A percentile compares a stretch with the other conserved stretches of the same genome.
Evolutionary conservation across 2,888 invertebrate genomes (phyloP).

Genomic region (Cistogaster globosa): DNA sequence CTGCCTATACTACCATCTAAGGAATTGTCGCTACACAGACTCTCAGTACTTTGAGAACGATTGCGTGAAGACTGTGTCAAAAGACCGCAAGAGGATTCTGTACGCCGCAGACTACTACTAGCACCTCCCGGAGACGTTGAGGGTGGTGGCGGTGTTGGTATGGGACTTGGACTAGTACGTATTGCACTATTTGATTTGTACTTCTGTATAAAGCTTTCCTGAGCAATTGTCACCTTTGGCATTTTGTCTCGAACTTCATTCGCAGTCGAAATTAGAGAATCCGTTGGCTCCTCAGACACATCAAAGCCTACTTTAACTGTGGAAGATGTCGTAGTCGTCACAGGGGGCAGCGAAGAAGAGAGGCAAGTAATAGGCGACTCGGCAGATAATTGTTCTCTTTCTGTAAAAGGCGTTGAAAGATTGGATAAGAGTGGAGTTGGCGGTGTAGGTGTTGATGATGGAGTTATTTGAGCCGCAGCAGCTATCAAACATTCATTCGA

Average conservation of each 20-base stretch:
- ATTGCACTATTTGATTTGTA: constrained; percentile 70
- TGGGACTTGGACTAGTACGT: constrained; percentile 75
- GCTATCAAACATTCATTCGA: constrained; percentile 78
- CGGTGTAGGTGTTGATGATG: constrained; percentile 74
- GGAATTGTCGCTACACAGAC: constrained; percentile 82
- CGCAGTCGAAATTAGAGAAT: constrained; percentile 19
- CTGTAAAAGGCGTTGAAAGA: constrained; percentile 58
- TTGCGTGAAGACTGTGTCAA: constrained; percentile 80
- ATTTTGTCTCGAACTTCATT: constrained; percentile 59
- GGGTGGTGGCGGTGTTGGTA: constrained; percentile 79
- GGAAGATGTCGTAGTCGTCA: constrained; percentile 26
- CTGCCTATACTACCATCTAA: constrained; percentile 80
- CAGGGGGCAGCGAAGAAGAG: constrained; percentile 71
- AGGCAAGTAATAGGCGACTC: constrained; percentile 68
- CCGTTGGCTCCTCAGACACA: constrained; percentile 43
- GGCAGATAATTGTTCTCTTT: constrained; percentile 65
- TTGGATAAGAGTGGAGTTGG: constrained; percentile 63
- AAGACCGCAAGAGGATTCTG: constrained; percentile 78
- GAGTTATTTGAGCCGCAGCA: constrained; percentile 73
- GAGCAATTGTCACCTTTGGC: constrained; percentile 79
- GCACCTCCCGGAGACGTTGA: constrained; percentile 80
- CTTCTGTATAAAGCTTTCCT: constrained; percentile 72
- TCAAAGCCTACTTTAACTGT: constrained; percentile 43
- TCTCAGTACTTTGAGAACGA: constrained; percentile 82
- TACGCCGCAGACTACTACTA: constrained; percentile 78